These are phyloP conservation scores for Muricea muricata DNA, from an alignment of 92 coral and sea anemone species.

Conservation along the genomic window DNA sequence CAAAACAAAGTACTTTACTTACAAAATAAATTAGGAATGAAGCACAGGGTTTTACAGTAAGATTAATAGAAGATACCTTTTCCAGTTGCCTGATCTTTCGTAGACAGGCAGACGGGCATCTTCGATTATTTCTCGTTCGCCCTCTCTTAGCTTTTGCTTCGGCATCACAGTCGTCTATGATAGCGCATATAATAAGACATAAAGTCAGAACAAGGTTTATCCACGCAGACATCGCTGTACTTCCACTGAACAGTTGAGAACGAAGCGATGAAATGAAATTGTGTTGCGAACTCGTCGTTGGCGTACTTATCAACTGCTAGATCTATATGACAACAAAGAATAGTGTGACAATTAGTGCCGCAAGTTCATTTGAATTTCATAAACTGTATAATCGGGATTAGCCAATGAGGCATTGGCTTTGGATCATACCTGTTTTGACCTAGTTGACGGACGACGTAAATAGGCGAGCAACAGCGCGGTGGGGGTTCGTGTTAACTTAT, in stretches of 20 bases:
- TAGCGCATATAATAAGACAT: background rate
- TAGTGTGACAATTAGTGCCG: conserved; percentile 36
- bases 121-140: background rate
- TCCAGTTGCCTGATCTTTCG: conserved; percentile 14
- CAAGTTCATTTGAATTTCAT: conserved; percentile 49
- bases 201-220: background rate
- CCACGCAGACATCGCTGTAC: background rate
- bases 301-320: background rate
- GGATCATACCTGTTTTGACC: conserved; percentile 33
- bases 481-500: background rate
- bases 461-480: background rate
- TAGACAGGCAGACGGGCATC: conserved; percentile 21
- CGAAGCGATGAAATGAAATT: background rate
- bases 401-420: conserved; percentile 6
- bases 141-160: background rate
- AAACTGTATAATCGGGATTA: conserved; percentile 1
- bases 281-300: background rate
- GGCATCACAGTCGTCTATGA: background rate
- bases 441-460: conserved; percentile 10
- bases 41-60: background rate
- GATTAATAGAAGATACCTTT: background rate
- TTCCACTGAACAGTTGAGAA: background rate
- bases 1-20: background rate
- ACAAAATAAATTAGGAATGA: background rate
- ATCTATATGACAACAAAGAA: conserved; percentile 36